Percentiles rank a stretch among this genome's conserved stretches.
Evolutionary conservation across 2,888 invertebrate species (phyloP).

Genomic region (Leptopilina drosophilae): DNA sequence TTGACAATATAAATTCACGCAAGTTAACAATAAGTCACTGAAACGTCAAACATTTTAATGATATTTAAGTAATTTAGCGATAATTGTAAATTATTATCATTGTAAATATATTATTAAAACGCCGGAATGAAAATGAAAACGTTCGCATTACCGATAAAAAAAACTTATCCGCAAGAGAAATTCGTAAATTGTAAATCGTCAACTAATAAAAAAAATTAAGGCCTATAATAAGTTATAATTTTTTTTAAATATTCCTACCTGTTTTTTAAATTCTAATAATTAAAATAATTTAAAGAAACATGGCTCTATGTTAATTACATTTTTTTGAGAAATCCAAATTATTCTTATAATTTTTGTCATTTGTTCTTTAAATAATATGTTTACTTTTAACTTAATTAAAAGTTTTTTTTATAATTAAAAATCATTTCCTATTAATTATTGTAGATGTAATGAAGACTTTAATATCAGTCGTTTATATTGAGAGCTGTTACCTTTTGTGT

Average conservation of each 20-base stretch:
- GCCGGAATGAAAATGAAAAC: neutral
- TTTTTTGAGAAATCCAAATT: no score
- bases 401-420: no score
- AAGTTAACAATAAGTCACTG: neutral
- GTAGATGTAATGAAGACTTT: no score
- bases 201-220: conserved; percentile 27
- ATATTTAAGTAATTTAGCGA: conserved; percentile 5
- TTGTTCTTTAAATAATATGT: no score
- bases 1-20: conserved; percentile 30
- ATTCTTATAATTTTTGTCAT: no score
- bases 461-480: no score
- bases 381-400: no score
- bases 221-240: conserved; percentile 1
- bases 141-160: neutral
- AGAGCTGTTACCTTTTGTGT: no score
- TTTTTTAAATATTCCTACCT: neutral
- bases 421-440: no score
- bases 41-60: conserved; percentile 6
- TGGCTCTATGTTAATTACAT: no score
- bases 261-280: no score
- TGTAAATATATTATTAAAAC: conserved; percentile 29
- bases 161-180: conserved; percentile 20
- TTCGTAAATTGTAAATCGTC: conserved; percentile 18
- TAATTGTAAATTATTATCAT: conserved; percentile 23
- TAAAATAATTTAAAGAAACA: no score